phyloP scores from a whole-genome alignment of 2,888 invertebrate genomes.

The Eupsilia transversa region DNA sequence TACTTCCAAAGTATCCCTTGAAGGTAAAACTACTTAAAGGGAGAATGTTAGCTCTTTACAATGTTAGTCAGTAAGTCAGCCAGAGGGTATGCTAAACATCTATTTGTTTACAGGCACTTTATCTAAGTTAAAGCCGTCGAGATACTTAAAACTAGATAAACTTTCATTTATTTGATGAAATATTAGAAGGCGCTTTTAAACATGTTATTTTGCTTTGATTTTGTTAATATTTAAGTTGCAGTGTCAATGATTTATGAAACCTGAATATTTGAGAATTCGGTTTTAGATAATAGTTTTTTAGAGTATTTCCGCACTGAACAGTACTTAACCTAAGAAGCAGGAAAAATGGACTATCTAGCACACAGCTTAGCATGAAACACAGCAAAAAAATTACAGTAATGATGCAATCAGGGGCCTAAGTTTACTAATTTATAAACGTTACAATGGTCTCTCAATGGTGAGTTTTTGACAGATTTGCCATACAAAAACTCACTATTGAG shows the following conservation, averaged over 20 bases:
- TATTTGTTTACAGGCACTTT: constrained; percentile 18
- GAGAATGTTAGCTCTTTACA: constrained; percentile 9
- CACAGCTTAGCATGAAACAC: no score
- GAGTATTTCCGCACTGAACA: background rate
- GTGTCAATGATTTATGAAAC: no score
- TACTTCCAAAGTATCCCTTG: constrained; percentile 2
- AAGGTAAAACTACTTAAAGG: background rate
- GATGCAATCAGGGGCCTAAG: no score
- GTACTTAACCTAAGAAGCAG: no score
- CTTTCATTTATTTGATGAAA: background rate
- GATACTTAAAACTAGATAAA: constrained; percentile 1
- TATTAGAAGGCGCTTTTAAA: background rate
- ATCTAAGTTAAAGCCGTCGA: background rate
- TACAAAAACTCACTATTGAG: no score
- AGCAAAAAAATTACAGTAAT: no score
- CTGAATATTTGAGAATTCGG: background rate
- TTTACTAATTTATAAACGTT: no score
- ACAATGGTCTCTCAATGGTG: no score
- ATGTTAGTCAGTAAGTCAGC: constrained; percentile 13
- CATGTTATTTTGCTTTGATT: background rate
- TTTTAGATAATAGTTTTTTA: background rate
- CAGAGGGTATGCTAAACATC: background rate
- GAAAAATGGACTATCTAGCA: no score
- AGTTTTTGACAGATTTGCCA: no score
- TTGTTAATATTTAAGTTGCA: background rate